phyloP scores from a whole-genome alignment of 2,888 invertebrate genomes.

The Molorchus minor region DNA sequence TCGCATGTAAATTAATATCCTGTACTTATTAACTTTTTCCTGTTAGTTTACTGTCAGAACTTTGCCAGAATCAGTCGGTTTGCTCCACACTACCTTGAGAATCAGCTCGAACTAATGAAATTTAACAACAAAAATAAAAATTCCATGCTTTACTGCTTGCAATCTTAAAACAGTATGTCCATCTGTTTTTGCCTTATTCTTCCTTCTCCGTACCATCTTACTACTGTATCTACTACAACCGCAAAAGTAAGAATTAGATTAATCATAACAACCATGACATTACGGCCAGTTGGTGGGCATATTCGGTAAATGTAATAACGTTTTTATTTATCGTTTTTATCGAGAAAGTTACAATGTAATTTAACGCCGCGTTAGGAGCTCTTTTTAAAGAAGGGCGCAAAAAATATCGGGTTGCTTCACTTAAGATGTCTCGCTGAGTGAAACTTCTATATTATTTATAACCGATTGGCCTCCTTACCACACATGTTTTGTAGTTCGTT shows the following conservation, averaged over 20 bases:
- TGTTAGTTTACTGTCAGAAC: neutral
- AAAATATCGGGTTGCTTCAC: conserved; percentile 1
- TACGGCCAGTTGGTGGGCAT: conserved; percentile 2
- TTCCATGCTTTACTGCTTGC: neutral
- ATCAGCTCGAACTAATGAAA: conserved; percentile 14
- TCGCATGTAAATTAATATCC: conserved; percentile 18
- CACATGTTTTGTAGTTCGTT: no score
- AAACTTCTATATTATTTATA: no score
- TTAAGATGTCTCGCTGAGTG: no score
- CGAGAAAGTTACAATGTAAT: conserved; percentile 14
- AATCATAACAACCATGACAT: conserved; percentile 12
- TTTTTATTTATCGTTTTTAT: conserved; percentile 16
- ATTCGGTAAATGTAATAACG: conserved; percentile 25
- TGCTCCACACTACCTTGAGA: conserved; percentile 15
- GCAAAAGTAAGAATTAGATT: neutral
- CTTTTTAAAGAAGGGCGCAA: neutral
- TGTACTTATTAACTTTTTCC: neutral
- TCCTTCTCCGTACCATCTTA: neutral
- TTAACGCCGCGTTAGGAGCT: conserved; percentile 9
- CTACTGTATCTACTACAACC: neutral
- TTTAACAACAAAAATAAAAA: conserved; percentile 9
- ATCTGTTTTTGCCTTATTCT: no score
- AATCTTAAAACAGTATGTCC: no score
- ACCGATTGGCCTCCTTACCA: neutral
- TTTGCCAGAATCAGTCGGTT: neutral